Evolutionary conservation across 2,888 invertebrate species (phyloP), one percentile per base, ranked within the genome.

Genomic region (Mesochorus sp.): DNA sequence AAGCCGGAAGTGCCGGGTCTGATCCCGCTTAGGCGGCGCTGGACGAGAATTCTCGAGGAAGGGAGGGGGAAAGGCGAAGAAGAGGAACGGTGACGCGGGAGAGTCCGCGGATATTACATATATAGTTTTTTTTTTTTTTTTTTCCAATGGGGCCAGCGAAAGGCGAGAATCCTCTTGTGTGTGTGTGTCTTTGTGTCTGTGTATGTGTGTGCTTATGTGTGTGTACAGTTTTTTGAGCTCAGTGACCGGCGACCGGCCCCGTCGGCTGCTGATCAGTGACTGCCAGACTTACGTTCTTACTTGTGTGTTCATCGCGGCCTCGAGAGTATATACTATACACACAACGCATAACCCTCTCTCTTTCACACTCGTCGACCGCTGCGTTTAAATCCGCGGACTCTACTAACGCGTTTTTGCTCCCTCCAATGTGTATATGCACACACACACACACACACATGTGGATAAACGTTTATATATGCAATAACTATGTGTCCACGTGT

Each of bases 201-300:
- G n/a, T n/a, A n/a, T n/a, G n/a, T n/a, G n/a, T n/a, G n/a, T n/a
- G n/a, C n/a, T n/a, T n/a, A n/a, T n/a, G n/a, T n/a, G n/a, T 53
- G n/a, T n/a, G n/a, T n/a, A n/a, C n/a, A 31, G 31, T 53, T 68
- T 64, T 57, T 78, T 59, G 70, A 74, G 68, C 76, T 49, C 79
- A 76, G 76, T 79, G 76, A 79, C 76, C 70, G 62, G 72, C 66
- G 57, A 76, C 79, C 76, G 81, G 76, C 80, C 74, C 53, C 74
- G 80, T 74, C 81, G 80, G 80, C 80, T 76, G 81, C 74, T 80
- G 76, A 81, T 76, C 81, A 76, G 80, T 79, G 80, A 81, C 81
- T 81, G 81, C 75, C 79, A 76, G 77, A 74, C 76, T 53, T 49
- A 53, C 72, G 72, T 68, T 67, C 34, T 28, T 64, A 34, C 64